Evolutionary conservation across 1,140 invertebrate species (phyloP), one percentile per base, ranked within the genome.

Genomic region (Kradibia gibbosae): DNA sequence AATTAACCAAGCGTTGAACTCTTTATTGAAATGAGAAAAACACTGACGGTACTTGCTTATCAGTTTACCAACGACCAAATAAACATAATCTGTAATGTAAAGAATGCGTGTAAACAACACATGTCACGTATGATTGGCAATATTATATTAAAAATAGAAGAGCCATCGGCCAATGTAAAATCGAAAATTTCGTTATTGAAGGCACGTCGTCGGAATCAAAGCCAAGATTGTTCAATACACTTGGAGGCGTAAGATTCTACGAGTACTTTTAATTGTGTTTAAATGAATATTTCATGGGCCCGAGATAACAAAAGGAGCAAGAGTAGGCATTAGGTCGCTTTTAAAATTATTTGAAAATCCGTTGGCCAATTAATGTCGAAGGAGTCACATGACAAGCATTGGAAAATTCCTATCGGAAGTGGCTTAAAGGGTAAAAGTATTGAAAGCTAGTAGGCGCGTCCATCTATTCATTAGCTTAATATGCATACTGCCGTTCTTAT

Each of bases 341-440:
- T 67, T 36, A 39, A 67, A 67, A 67, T 10, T 67, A 67, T 67
- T 67, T 39, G 0, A 67, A 67, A 60, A n/a, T n/a, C n/a, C n/a
- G n/a, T n/a, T n/a, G n/a, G n/a, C n/a, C n/a, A n/a, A n/a, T n/a
- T n/a, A n/a, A n/a, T n/a, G n/a, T n/a, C n/a, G n/a, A n/a, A n/a
- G n/a, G n/a, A n/a, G n/a, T 3, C 2, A 5, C 53, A 3, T 25
- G 8, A 31, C 31, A 11, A 28, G 25, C 31, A 60, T 0, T 60
- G 31, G n/a, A 60, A 60, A 60, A 60, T 8, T 28, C 55, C 2
- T 10, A 31, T 28, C 31, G 25, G 0, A 11, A 60, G 2, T 7
- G 31, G 25, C 31, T 60, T 31, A 4, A 53, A 60, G 7, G 31
- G 55, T 20, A 53, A 4, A 0, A 62, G 8, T 62, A 67, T 39